Evolutionary conservation across 2,797 vertebrate genomes (phyloP), one percentile per base, ranked within the genome.

Genomic region (Serranus cabrilla): DNA sequence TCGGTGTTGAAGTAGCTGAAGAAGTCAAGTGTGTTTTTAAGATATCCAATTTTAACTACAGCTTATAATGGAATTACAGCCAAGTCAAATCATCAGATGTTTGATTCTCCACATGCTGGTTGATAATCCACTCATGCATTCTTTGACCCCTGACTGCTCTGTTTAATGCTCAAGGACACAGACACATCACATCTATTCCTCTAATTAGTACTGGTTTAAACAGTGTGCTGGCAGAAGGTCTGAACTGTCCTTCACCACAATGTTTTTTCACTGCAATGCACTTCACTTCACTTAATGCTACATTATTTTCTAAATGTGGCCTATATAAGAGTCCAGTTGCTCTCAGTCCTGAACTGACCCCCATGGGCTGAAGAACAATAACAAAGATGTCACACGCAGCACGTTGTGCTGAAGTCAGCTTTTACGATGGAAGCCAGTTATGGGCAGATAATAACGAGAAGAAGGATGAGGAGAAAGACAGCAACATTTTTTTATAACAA

Each of bases 181-280:
- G 55, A 17, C 61, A 27, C 16, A 42, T 12, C 54, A 39, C 18
- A 12, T 46, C 40, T 8, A 12, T 40, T 54, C 27, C 13, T 55
- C 45, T 52, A 34, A 45, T 49, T 31, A 54, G 16, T 18, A 10
- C 23, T 16, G 7, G 23, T 50, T 46, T 31, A 14, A 34, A 37
- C 27, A 50, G 7, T 50, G 13, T 23, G 45, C 49, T 2, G 5
- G 49, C 20, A 13, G 50, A 52, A 16, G 7, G 23, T 27, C 23
- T 52, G 23, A 8, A 9, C 13, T 52, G 14, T 9, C 13, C 25
- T 58, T 27, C 27, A 18, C 51, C 9, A 5, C 25, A 52, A 27
- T 52, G 0, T 25, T 51, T 52, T 52, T 0, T 27, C 3, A 27
- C 27, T 3, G 27, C 27, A 27, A 27, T 6, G 27, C n/a, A n/a